Evolutionary conservation across 2,797 vertebrate genomes (phyloP), one percentile per base, ranked within the genome.

Genomic region (Steatocranus sp.): DNA sequence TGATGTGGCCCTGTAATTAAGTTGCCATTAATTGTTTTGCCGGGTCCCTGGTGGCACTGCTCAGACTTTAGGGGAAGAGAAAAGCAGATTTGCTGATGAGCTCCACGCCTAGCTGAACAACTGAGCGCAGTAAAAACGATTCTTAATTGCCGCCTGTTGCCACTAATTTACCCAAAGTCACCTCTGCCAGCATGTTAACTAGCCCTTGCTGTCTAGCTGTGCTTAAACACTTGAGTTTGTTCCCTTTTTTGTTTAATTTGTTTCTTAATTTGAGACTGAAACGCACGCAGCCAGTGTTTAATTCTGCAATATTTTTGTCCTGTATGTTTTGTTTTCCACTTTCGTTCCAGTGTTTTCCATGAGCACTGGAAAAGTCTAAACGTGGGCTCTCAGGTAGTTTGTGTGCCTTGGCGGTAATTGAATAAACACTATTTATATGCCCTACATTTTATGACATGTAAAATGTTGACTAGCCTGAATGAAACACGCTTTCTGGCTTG

Each of bases 401-500:
- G 85, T 86, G 54, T 70, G 81, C 85, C 76, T 85, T 79, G 78
- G 81, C 77, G 20, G 74, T 88, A 93, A 95, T 87, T 86, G 88
- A 95, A 93, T 94, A 91, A 91, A 93, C 87, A 85, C 80, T 94
- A 91, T 93, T 94, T 93, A 89, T 87, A 79, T 88, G 91, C 86
- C 87, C 86, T 88, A 89, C 88, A 91, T 95, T 95, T 89, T 93
- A 89, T 89, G 93, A 90, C 92, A 92, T 88, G 86, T 92, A 87
- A 86, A 93, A 92, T 93, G 93, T 95, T 93, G 93, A 88, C 86
- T 92, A 91, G 94, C 91, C 94, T 94, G 94, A 90, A 92, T 88
- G 85, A 94, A 94, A 92, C 90, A 89, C 85, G 92, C 89, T 93
- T 91, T 91, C 89, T 92, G 93, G 91, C 86, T 86, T 89, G 61